Evolutionary conservation across 2,888 invertebrate species (phyloP).

Genomic region (Gisinianus flammeolus): DNA sequence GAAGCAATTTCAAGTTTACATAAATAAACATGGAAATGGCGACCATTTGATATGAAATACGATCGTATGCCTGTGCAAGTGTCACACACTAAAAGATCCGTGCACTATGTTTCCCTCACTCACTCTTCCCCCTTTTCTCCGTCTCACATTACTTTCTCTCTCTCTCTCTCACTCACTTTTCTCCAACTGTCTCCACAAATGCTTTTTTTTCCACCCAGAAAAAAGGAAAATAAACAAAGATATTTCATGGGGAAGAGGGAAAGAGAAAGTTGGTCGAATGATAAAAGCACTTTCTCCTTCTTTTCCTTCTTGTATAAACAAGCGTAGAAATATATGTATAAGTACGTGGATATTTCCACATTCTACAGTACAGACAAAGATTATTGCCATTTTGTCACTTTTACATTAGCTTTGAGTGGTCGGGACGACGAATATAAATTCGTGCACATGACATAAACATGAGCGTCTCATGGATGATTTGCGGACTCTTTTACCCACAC

Average conservation of each 20-base stretch:
- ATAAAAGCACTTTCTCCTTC: background rate
- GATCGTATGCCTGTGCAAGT: no score
- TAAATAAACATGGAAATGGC: no score
- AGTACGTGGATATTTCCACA: background rate
- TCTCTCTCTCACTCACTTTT: no score
- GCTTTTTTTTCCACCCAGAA: background rate
- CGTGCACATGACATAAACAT: background rate
- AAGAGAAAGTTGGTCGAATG: background rate
- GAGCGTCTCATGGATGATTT: background rate
- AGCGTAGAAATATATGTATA: background rate
- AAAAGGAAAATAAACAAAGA: background rate
- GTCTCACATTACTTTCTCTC: no score
- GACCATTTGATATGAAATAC: no score
- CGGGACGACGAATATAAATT: background rate
- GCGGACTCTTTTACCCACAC: background rate
- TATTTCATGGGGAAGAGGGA: background rate
- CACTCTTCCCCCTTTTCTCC: no score
- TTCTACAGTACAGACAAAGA: background rate
- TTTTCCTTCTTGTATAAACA: background rate
- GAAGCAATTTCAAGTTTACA: no score
- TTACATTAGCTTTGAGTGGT: slow-evolving; percentile 3
- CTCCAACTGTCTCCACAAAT: background rate
- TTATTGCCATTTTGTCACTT: background rate
- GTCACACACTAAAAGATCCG: no score
- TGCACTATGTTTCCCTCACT: no score